These are phyloP conservation scores for Carassius auratus DNA, from an alignment of 2,113 vertebrate genomes.

Conservation along the genomic window DNA sequence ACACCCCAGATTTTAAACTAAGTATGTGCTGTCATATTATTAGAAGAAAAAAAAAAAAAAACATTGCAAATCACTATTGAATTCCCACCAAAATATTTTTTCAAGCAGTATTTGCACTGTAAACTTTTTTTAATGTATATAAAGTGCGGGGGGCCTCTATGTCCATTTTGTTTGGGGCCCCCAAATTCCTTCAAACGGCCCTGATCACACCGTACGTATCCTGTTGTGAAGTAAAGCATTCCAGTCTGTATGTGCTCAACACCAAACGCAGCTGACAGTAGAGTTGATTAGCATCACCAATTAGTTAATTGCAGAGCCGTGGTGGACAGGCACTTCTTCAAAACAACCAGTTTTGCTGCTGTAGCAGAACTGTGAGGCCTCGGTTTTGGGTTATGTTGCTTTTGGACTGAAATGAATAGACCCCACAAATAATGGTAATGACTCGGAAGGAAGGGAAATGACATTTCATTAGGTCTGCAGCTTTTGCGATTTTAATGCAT, in stretches of 20 bases:
- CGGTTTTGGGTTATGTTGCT: constrained; percentile 4
- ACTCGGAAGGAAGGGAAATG: neutral
- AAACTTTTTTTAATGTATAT: no score
- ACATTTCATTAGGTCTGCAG: constrained; percentile 36
- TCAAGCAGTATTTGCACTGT: no score
- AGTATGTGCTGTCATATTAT: no score
- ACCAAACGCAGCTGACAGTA: neutral
- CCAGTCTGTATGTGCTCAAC: neutral
- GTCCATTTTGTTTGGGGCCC: no score
- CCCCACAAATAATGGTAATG: constrained; percentile 39
- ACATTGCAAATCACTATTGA: no score
- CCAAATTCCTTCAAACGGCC: no score
- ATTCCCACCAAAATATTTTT: no score
- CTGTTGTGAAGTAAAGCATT: neutral
- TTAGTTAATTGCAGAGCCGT: constrained; percentile 34
- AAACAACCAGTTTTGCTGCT: constrained; percentile 13
- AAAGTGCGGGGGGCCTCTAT: no score
- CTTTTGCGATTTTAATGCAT: constrained; percentile 5
- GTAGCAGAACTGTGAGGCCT: neutral
- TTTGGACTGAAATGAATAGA: constrained; percentile 33
- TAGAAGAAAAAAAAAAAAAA: no score
- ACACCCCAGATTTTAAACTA: no score
- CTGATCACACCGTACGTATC: no score
- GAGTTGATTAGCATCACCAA: constrained; percentile 35
- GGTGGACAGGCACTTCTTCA: constrained; percentile 35